Evolutionary conservation across 1,140 invertebrate species (phyloP), one percentile per base, ranked within the genome.

Genomic region (Drepana arcuata): DNA sequence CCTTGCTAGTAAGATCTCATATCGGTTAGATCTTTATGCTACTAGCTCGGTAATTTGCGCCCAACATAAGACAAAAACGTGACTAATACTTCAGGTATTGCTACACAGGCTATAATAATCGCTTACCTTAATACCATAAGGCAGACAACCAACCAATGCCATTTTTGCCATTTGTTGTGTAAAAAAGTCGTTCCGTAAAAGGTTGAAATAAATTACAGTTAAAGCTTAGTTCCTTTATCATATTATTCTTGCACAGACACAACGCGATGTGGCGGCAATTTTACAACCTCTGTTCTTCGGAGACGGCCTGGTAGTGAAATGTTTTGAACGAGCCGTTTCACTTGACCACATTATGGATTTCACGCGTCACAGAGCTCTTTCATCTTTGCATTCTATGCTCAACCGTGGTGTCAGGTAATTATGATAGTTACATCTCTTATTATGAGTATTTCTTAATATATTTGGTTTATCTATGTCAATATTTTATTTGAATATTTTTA

Each of bases 261-360:
- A 99, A 85, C 86, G 92, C 12, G 93, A 98, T 61, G 93, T 97
- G 46, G 94, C 93, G 0, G 86, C 89, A 35, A 89, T 98, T 29
- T 82, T 99, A 10, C 88, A 92, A 40, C 91, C 93, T 5, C 92
- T 93, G 70, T 95, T 99, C 68, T 88, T 91, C 2, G 90, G 93
- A 1, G 96, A 99, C 81, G 97, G 97, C 16, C 84, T 99, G 11
- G 95, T 99, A 2, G 92, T 95, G 2, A 89, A 92, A 41, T 96
- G 95, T 57, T 75, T 99, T 29, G 95, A 99, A 61, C 97, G 93
- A 74, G 93, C 95, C 0, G 90, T 91, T 59, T 89, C 89, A 16
- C 93, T 96, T 59, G 98, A 99, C 61, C 98, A 99, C 71, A 96
- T 99, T 26, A 99, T 99, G 98, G 97, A 99, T 79, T 99, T 99